Evolutionary conservation across 2,113 vertebrate genomes (phyloP).

Genomic region (Saguinus midas): DNA sequence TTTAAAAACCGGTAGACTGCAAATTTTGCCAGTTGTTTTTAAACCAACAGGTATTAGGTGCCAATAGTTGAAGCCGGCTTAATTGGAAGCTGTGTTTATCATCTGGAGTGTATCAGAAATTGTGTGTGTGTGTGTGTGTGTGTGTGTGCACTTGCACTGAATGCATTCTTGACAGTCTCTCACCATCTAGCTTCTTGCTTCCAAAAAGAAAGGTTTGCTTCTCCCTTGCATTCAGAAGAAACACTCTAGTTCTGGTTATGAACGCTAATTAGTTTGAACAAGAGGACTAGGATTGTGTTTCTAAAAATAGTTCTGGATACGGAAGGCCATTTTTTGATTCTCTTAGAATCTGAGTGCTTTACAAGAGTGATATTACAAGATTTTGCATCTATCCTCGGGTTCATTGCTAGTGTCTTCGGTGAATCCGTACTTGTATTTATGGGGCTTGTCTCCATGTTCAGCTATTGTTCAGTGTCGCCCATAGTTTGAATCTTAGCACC

Average conservation of each 20-base stretch:
- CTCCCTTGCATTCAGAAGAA: constrained; percentile 69
- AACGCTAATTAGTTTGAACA: constrained; percentile 78
- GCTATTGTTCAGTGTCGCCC: background rate
- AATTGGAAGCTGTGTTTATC: constrained; percentile 68
- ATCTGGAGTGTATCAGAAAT: background rate
- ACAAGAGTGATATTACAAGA: constrained; percentile 15
- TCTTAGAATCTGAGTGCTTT: constrained; percentile 28
- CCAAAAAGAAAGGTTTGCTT: constrained; percentile 61
- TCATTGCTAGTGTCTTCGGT: background rate
- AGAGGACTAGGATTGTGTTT: constrained; percentile 64
- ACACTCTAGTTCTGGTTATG: constrained; percentile 68
- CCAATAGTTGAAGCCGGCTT: constrained; percentile 38
- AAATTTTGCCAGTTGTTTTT: constrained; percentile 54
- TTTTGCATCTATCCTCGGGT: constrained; percentile 27
- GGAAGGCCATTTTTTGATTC: background rate
- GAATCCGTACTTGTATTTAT: background rate
- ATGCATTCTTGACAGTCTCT: constrained; percentile 59
- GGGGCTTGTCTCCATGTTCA: background rate
- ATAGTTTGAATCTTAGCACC: background rate
- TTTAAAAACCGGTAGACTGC: constrained; percentile 33
- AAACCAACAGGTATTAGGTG: constrained; percentile 42
- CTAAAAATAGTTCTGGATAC: constrained; percentile 66
- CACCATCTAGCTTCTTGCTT: constrained; percentile 45
- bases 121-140: too few species aligned
- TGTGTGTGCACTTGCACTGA: background rate